phyloP scores from a whole-genome alignment of 2,797 vertebrate species.

The Molossus alvarezi region DNA sequence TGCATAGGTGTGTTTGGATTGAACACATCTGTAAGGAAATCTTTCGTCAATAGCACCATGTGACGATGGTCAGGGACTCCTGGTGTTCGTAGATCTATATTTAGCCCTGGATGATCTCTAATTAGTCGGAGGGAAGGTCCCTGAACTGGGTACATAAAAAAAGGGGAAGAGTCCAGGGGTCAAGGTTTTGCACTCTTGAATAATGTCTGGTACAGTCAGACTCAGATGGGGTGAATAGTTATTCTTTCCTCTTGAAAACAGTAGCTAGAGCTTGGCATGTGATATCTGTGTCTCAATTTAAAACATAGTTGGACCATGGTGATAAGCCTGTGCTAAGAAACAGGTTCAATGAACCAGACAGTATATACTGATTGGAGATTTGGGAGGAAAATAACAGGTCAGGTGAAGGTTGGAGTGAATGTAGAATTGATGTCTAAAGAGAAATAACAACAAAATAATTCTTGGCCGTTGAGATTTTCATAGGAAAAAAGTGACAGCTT shows the following conservation, averaged over 20 bases:
- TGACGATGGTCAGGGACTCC: constrained; percentile 65
- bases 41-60: constrained; percentile 68
- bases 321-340: not conserved
- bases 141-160: constrained; percentile 36
- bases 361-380: not conserved
- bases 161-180: constrained; percentile 67
- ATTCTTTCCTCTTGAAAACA: constrained; percentile 68
- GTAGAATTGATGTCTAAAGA: constrained; percentile 17
- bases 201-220: constrained; percentile 78
- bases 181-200: constrained; percentile 41
- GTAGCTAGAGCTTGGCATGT: constrained; percentile 56
- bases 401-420: not conserved
- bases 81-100: constrained; percentile 69
- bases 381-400: constrained; percentile 29
- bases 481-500: not conserved
- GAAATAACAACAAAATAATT: not conserved
- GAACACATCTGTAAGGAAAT: constrained; percentile 66
- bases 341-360: not conserved
- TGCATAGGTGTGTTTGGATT: constrained; percentile 65
- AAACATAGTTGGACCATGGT: not conserved
- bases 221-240: constrained; percentile 76
- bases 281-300: constrained; percentile 63
- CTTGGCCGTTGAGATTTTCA: constrained; percentile 36
- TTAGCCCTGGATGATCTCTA: constrained; percentile 11
- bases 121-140: constrained; percentile 29